Evolutionary conservation across 1,140 invertebrate species (phyloP).

Genomic region (Rhyzopertha dominica): DNA sequence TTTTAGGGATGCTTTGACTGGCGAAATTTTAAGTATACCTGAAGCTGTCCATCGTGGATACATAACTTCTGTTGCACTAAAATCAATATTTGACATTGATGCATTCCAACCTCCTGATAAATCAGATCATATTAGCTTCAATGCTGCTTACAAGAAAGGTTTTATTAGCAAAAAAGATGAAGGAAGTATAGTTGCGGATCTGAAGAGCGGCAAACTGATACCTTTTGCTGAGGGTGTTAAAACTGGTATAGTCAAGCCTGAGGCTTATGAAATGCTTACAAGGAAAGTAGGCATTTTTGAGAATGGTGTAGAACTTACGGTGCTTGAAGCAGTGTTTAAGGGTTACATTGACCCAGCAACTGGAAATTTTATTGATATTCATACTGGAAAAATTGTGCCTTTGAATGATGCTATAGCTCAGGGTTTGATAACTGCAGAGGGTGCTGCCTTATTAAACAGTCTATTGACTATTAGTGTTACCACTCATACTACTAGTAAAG

Average conservation of each 20-base stretch:
- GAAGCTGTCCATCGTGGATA: slow-evolving; percentile 82
- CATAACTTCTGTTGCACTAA: slow-evolving; percentile 81
- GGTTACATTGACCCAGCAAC: slow-evolving; percentile 79
- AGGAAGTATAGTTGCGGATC: slow-evolving; percentile 67
- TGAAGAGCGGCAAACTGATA: slow-evolving; percentile 67
- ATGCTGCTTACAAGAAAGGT: slow-evolving; percentile 75
- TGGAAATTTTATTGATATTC: slow-evolving; percentile 77
- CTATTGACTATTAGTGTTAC: slow-evolving; percentile 80
- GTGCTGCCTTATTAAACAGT: slow-evolving; percentile 76
- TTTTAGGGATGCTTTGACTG: slow-evolving; percentile 66
- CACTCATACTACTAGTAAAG: slow-evolving; percentile 77
- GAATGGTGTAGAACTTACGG: slow-evolving; percentile 67
- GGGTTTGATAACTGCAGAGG: slow-evolving; percentile 78
- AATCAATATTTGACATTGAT: slow-evolving; percentile 87
- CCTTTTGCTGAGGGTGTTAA: slow-evolving; percentile 64
- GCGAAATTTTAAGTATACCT: slow-evolving; percentile 65
- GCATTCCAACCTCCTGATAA: slow-evolving; percentile 81
- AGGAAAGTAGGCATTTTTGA: slow-evolving; percentile 75
- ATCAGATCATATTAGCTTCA: slow-evolving; percentile 79
- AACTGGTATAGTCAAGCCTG: slow-evolving; percentile 61
- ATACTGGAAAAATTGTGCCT: slow-evolving; percentile 69
- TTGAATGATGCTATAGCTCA: slow-evolving; percentile 80
- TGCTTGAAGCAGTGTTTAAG: slow-evolving; percentile 80
- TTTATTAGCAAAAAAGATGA: slow-evolving; percentile 69
- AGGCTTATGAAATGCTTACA: slow-evolving; percentile 80